Percentiles rank a stretch among this genome's conserved stretches.
phyloP scores from a whole-genome alignment of 2,113 vertebrate species.

The Brienomyrus brachyistius region DNA sequence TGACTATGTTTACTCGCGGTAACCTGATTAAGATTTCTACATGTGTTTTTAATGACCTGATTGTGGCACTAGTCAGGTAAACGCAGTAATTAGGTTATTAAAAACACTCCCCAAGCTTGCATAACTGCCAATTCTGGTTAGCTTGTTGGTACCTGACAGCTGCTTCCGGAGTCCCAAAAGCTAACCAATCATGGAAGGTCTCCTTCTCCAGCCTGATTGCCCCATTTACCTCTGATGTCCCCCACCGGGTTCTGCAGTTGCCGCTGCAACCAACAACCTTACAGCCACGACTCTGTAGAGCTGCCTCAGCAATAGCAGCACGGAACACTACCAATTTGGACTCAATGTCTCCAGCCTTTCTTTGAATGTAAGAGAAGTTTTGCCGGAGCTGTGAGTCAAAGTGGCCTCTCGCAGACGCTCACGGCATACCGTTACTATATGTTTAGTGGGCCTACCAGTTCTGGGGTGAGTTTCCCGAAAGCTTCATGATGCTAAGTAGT shows the following conservation, averaged over 20 bases:
- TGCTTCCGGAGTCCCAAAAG: background rate
- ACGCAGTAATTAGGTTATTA: background rate
- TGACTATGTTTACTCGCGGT: background rate
- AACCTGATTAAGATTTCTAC: background rate
- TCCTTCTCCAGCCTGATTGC: background rate
- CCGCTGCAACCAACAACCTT: background rate
- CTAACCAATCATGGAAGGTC: background rate
- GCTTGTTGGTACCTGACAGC: background rate
- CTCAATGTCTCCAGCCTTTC: background rate
- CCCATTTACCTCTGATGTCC: background rate
- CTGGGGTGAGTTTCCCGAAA: background rate
- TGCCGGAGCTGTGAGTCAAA: background rate
- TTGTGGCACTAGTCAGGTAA: background rate
- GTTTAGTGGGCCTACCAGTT: background rate
- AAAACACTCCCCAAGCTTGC: background rate
- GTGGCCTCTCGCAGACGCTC: background rate
- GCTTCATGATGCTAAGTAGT: background rate
- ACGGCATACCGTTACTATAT: background rate
- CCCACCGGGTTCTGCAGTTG: background rate
- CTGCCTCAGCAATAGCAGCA: background rate
- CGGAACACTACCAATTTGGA: background rate
- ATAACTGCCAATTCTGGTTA: background rate
- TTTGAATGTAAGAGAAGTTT: background rate
- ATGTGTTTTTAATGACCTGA: background rate
- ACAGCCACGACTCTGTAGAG: background rate